Conservation (phyloP, 2,888 invertebrate species). For the Cremastobaeus sp. region DNA sequence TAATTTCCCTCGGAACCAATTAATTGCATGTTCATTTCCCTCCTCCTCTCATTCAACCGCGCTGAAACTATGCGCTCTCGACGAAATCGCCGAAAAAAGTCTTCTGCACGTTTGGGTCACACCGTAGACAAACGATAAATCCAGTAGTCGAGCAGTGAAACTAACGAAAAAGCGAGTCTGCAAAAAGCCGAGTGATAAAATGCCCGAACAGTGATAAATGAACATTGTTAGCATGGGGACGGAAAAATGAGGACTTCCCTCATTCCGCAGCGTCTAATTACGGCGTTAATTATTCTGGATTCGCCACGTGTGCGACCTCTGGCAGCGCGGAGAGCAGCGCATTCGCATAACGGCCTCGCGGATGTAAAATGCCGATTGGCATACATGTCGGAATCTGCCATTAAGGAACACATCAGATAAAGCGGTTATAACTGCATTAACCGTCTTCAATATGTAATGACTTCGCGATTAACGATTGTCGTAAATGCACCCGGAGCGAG, state of each 20-base stretch:
- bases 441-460: conserved; percentile 60
- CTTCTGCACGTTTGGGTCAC: too few species aligned
- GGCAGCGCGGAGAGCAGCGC: conserved; percentile 54
- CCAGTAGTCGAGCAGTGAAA: background rate
- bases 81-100: too few species aligned
- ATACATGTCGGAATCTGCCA: conserved; percentile 54
- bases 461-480: conserved; percentile 60
- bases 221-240: conserved; percentile 47
- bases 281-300: conserved; percentile 61
- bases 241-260: conserved; percentile 54
- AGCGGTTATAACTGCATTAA: conserved; percentile 62
- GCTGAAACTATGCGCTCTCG: too few species aligned
- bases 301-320: conserved; percentile 62
- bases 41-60: background rate
- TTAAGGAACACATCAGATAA: conserved; percentile 59
- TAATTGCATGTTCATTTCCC: background rate
- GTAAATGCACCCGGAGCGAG: conserved; percentile 59
- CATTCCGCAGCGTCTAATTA: conserved; percentile 60
- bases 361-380: conserved; percentile 61
- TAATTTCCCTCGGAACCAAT: too few species aligned
- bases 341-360: conserved; percentile 60
- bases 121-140: background rate
- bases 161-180: background rate
- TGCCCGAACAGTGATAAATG: conserved; percentile 46
- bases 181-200: conserved; percentile 33